phyloP scores from a whole-genome alignment of 2,797 vertebrate species.

The Alosa sapidissima region DNA sequence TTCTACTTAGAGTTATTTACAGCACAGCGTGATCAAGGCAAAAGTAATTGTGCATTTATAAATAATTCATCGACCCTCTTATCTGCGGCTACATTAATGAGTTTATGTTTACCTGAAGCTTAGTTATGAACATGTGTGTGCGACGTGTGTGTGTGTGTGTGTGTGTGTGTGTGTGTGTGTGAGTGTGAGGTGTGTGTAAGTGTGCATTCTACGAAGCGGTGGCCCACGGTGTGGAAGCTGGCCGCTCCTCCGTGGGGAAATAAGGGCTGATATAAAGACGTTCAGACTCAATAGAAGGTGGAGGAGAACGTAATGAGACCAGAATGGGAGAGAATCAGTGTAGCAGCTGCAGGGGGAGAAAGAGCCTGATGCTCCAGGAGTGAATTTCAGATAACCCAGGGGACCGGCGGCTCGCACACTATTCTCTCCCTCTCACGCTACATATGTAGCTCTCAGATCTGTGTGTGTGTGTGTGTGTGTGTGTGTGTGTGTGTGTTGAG shows the following conservation, averaged over 20 bases:
- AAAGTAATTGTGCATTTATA: slow-evolving; percentile 23
- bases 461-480: slow-evolving; percentile 41
- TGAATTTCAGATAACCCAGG: slow-evolving; percentile 68
- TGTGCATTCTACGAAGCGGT: background rate
- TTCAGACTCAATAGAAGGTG: slow-evolving; percentile 69
- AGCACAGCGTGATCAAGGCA: background rate
- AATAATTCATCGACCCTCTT: slow-evolving; percentile 8
- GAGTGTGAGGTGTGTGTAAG: background rate
- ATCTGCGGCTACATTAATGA: slow-evolving; percentile 8
- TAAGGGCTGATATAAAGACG: slow-evolving; percentile 59
- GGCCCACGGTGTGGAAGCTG: slow-evolving; percentile 26
- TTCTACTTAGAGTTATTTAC: background rate
- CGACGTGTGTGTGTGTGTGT: background rate
- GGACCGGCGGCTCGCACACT: slow-evolving; percentile 55
- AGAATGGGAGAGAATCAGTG: slow-evolving; percentile 60
- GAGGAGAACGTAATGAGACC: slow-evolving; percentile 70
- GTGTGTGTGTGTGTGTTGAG: background rate
- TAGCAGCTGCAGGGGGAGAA: slow-evolving; percentile 60
- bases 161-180: slow-evolving; percentile 7
- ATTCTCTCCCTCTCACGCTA: slow-evolving; percentile 52
- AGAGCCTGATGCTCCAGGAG: slow-evolving; percentile 44
- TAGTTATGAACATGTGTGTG: slow-evolving; percentile 1
- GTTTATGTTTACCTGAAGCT: slow-evolving; percentile 14
- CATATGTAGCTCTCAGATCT: slow-evolving; percentile 41
- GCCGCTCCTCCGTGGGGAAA: slow-evolving; percentile 65